Evolutionary conservation across 92 coral and sea anemone genomes (phyloP), one percentile per base, ranked within the genome.

Genomic region (Epizoanthus scotinus): DNA sequence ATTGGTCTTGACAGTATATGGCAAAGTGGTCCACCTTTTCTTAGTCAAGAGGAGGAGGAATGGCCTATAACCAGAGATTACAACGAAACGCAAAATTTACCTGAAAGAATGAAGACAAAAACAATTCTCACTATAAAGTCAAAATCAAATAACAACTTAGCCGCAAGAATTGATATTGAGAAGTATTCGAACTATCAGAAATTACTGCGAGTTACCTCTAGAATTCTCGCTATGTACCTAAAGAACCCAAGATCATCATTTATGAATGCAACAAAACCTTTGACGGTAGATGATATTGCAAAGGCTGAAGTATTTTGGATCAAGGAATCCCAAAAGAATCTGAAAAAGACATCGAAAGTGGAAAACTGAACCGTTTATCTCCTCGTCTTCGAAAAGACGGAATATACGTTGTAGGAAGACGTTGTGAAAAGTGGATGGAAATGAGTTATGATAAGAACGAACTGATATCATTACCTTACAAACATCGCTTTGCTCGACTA

Each of bases 21-120:
- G 79, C 79, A 86, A 57, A 67, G 59, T n/a, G 83, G 86, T 29
- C 89, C 94, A n/a, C 77, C 77, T 18, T 86, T 86, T 63, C 90
- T 89, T 10, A 87, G 55, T 20, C 63, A 55, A 61, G 54, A 73
- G 10, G 90, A 89, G 58, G 60, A 42, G 57, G 65, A 73, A 28
- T 67, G 73, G 47, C 5, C 40, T 67, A 53, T 5, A 14, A 14
- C 19, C 40, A 18, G 44, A 29, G 49, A 24, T 7, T 5, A n/a
- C n/a, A n/a, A n/a, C n/a, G n/a, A n/a, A n/a, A n/a, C n/a, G n/a
- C n/a, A n/a, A n/a, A n/a, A n/a, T n/a, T n/a, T n/a, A n/a, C n/a
- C n/a, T n/a, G n/a, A n/a, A n/a, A n/a, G n/a, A n/a, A n/a, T n/a
- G n/a, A n/a, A n/a, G n/a, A n/a, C n/a, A n/a, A n/a, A n/a, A n/a